These are phyloP conservation scores for Dicaeum eximium DNA, from an alignment of 2,113 vertebrate genomes.

Conservation along the genomic window DNA sequence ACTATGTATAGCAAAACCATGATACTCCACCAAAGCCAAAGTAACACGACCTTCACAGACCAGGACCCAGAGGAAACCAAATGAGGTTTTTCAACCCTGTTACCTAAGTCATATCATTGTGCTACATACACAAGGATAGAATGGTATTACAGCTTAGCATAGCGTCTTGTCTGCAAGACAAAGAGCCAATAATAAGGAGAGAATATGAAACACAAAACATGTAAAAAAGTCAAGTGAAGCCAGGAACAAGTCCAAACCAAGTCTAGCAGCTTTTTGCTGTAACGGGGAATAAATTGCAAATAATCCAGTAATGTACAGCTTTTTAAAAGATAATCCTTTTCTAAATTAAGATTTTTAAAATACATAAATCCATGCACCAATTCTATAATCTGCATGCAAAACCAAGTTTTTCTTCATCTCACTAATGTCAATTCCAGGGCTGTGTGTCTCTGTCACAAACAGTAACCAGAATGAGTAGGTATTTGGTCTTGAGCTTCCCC, in stretches of 20 bases:
- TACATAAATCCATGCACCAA: not conserved
- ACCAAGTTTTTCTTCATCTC: not conserved
- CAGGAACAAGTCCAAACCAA: not conserved
- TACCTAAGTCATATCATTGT: not conserved
- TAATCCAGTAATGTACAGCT: not conserved
- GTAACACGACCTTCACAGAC: not conserved
- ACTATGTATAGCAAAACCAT: not conserved
- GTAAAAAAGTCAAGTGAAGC: not conserved
- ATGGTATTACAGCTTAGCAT: not conserved
- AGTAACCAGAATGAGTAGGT: not conserved
- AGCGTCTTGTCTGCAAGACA: not conserved
- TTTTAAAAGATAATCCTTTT: not conserved
- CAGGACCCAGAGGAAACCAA: not conserved
- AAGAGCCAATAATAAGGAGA: not conserved
- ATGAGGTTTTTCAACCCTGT: accelerated
- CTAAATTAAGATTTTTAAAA: not conserved
- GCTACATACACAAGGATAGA: not conserved
- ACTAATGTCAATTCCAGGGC: not conserved
- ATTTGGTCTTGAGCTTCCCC: not conserved
- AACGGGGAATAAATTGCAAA: not conserved
- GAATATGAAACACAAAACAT: not conserved
- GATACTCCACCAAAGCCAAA: not conserved
- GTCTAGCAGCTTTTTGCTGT: not conserved
- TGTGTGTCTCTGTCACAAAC: not conserved
- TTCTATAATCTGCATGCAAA: not conserved